Base-by-base conservation (phyloP, 2,888 invertebrate species). In the Drosophila lacicola region DNA sequence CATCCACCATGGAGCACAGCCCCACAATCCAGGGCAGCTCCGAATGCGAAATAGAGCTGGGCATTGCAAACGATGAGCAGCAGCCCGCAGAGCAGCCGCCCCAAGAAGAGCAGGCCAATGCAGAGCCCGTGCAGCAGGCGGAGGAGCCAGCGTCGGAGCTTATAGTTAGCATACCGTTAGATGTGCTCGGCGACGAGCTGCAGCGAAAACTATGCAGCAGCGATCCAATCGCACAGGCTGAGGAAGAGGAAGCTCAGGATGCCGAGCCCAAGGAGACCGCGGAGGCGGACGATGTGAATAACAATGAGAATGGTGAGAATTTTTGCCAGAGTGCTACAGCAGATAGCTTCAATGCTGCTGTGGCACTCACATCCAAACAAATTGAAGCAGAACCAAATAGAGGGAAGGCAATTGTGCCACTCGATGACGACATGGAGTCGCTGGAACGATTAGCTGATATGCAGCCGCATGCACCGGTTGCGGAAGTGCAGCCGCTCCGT, bases 241-340 rank as follows among this genome's bases (percentile, higher is more conserved):
- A n/a, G 10, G 19, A 34, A 34, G 37, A 49, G 19, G 29, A 39
- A 11, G 14, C 14, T n/a, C 13, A n/a, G n/a, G 34, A 13, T 3
- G 36, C 8, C 1, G 50, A 55, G 6, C 45, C n/a, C 14, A 79
- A 84, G 19, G 76, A 68, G 11, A 33, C 21, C 0, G n/a, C 21
- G 8, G 69, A 63, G 1, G n/a, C 50, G n/a, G 87, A 84, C 21
- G 86, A 88, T 44, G 72, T 88, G 0, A 88, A 84, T 19, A 87
- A 82, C 53, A 89, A 85, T 67, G 80, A 42, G 4, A 85, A 82
- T 53, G 56, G 44, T 39, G 88, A 85, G 74, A 71, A 89, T 90
- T 90, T 90, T 89, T 77, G 79, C 66, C 76, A 75, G 74, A 79
- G 86, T 89, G 90, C 89, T 78, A 83, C 82, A 79, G 88, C 79